A percentile compares a stretch with the other conserved stretches of the same genome.
Conservation (phyloP, 2,113 vertebrate genomes). For the Mormyrus lacerda region DNA sequence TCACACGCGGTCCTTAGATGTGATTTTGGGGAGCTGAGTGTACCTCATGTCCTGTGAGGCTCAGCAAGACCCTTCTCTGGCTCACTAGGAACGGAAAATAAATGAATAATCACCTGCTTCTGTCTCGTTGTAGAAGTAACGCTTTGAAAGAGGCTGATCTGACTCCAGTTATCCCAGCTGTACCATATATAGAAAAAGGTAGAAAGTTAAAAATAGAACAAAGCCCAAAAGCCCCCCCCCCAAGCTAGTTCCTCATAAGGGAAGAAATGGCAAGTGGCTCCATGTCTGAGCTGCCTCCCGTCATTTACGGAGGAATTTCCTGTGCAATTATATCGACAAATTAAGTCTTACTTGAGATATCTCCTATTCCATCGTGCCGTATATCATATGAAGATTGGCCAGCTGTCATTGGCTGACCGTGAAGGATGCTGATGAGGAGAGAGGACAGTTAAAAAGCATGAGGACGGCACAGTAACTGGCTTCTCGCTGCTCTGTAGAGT, state of each 20-base stretch:
- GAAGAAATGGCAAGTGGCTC: background rate
- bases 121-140: background rate
- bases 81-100: background rate
- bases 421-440: background rate
- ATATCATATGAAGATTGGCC: background rate
- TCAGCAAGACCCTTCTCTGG: background rate
- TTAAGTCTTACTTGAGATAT: background rate
- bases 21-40: constrained; percentile 18
- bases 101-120: background rate
- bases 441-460: constrained; percentile 5
- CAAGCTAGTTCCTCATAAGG: constrained; percentile 4
- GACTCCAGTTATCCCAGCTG: background rate
- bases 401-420: background rate
- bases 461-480: background rate
- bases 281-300: background rate
- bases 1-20: background rate
- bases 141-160: background rate
- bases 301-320: background rate
- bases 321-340: background rate
- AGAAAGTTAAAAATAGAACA: constrained; percentile 8
- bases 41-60: background rate
- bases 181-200: constrained; percentile 7
- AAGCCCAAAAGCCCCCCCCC: background rate
- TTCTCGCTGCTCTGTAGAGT: background rate
- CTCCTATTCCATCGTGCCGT: background rate